Evolutionary conservation across 1,140 invertebrate genomes (phyloP).

Genomic region (Leptoteleia sp.): DNA sequence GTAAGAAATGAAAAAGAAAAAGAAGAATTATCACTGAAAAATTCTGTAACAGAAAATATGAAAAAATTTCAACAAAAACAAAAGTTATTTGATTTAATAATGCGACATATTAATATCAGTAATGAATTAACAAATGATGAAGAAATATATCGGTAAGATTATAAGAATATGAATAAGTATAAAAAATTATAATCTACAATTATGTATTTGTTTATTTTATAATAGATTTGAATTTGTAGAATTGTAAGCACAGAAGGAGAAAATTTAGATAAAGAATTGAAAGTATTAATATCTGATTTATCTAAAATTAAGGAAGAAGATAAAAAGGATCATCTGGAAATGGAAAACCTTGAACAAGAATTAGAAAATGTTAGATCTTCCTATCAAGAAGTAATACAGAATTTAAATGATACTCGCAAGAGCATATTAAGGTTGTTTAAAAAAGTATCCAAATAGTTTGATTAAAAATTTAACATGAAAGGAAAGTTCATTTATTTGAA

Average conservation of each 20-base stretch:
- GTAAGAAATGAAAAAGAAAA: slow-evolving; percentile 9
- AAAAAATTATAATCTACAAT: too few relatives aligned
- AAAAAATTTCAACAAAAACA: slow-evolving; percentile 4
- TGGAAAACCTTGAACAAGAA: slow-evolving; percentile 6
- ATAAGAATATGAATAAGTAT: too few relatives aligned
- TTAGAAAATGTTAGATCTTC: slow-evolving; percentile 8
- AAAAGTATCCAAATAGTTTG: too few relatives aligned
- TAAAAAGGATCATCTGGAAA: slow-evolving; percentile 3
- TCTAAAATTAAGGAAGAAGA: background rate
- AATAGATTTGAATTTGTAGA: too few relatives aligned
- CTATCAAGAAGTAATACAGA: background rate
- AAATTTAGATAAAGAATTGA: background rate
- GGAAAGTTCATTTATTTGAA: background rate
- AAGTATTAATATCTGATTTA: background rate
- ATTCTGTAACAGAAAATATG: slow-evolving; percentile 8
- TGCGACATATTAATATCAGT: slow-evolving; percentile 7
- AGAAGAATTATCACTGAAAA: slow-evolving; percentile 7
- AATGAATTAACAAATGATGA: too few relatives aligned
- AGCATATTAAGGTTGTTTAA: slow-evolving; percentile 7
- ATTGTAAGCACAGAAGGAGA: too few relatives aligned
- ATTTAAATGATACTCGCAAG: background rate
- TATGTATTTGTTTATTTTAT: too few relatives aligned
- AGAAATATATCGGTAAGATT: too few relatives aligned
- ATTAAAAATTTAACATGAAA: background rate
- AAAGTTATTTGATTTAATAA: slow-evolving; percentile 2